Base-by-base conservation (phyloP, 1,140 invertebrate species). In the Platyura marginata region DNA sequence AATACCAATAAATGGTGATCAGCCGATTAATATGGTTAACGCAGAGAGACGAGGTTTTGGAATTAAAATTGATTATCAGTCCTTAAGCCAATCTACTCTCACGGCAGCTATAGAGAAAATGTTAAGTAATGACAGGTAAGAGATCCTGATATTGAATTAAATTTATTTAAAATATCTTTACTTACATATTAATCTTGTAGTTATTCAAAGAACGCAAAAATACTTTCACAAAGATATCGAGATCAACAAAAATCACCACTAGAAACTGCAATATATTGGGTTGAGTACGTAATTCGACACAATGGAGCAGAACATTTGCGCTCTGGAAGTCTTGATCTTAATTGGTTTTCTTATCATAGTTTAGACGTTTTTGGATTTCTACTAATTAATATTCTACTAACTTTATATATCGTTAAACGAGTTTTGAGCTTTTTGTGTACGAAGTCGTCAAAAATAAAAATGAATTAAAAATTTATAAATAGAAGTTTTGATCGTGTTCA, bases 1-100 rank as follows among this genome's bases (percentile, higher is more conserved):
- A n/a, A 59, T 75, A 32, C 71, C 72, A 0, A 64, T 75, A 48
- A 75, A 62, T 45, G 72, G 69, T 5, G 74, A 77, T 55, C 74
- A 75, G 47, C 62, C 60, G 19, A 48, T 58, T 13, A 76, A 74
- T 49, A 61, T 62, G 0, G 64, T 60, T 0, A 52, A 59, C 0
- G 64, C 63, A 0, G 48, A 48, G 6, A 51, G 49, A 2, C 53
- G 52, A 1, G 65, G 64, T 2, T 48, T 65, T 19, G 65, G 59
- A 3, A 54, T 49, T 21, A 47, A 49, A 13, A 25, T 66, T 3
- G 20, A 21, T 9, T 22, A 22, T 22, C 6, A 40, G 23, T 4
- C 21, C 23, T 8, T 44, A 11, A 38, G 3, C 9, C 21, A 25
- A 16, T 11, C 46, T 13, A 29, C 29, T 1, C 36, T 51, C 9